A percentile compares a stretch with the other conserved stretches of the same genome.
Conservation (phyloP, 1,140 invertebrate genomes). For the Aphaenogaster rudis region DNA sequence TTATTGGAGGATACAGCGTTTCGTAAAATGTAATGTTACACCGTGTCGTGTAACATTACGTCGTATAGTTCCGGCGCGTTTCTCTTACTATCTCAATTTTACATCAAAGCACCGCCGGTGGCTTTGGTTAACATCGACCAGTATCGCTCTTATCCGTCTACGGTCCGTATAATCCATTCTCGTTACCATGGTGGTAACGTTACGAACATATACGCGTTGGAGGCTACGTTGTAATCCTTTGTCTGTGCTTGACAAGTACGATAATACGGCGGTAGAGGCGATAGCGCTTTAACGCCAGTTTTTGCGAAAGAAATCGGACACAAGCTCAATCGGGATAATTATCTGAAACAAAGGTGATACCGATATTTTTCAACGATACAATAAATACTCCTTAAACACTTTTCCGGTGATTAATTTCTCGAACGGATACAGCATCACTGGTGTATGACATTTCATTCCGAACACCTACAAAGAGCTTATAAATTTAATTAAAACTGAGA, state of each 20-base stretch:
- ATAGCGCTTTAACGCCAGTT: slow-evolving; percentile 8
- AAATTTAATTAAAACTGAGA: slow-evolving; percentile 11
- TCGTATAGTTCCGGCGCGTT: slow-evolving; percentile 1
- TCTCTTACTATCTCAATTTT: slow-evolving; percentile 47
- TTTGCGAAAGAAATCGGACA: slow-evolving; percentile 12
- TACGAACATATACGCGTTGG: slow-evolving; percentile 14
- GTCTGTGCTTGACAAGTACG: slow-evolving; percentile 48
- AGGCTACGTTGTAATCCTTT: slow-evolving; percentile 51
- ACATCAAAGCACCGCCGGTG: slow-evolving; percentile 40
- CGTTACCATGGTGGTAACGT: slow-evolving; percentile 18
- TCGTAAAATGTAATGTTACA: slow-evolving; percentile 12
- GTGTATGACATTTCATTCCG: not conserved
- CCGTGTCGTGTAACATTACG: slow-evolving; percentile 14
- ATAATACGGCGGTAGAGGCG: slow-evolving; percentile 6
- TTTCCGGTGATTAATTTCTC: slow-evolving; percentile 5
- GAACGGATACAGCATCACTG: not conserved
- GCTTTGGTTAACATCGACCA: slow-evolving; percentile 44
- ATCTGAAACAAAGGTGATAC: not conserved
- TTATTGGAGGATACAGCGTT: not conserved
- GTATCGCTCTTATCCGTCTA: slow-evolving; percentile 48
- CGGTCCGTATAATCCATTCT: slow-evolving; percentile 43
- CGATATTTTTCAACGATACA: not conserved
- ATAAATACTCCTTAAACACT: not conserved
- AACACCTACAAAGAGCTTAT: not conserved
- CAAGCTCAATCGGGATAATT: slow-evolving; percentile 24